These are phyloP conservation scores for Liparis tanakae DNA, from an alignment of 2,797 vertebrate genomes.

Conservation along the genomic window DNA sequence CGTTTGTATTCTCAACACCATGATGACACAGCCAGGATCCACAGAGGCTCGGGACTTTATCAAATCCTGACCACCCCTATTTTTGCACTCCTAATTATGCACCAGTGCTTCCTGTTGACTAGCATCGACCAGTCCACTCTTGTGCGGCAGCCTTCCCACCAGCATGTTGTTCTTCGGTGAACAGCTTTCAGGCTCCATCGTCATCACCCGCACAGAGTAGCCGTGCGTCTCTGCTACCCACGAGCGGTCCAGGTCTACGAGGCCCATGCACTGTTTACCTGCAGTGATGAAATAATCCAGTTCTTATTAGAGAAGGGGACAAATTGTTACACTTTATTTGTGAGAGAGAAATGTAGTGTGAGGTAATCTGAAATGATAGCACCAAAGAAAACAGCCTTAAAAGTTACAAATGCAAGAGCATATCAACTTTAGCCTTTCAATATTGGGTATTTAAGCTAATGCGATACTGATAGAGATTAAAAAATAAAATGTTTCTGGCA, in stretches of 20 bases:
- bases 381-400: background rate
- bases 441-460: background rate
- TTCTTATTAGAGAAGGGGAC: background rate
- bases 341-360: accelerated
- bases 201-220: conserved; percentile 90
- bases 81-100: conserved; percentile 35
- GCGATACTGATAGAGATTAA: too few relatives aligned
- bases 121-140: background rate
- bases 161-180: conserved; percentile 99
- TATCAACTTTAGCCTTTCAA: background rate
- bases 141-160: conserved; percentile 77
- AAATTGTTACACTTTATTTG: background rate
- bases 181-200: conserved; percentile 96
- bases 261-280: conserved; percentile 94
- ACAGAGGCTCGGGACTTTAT: conserved; percentile 19
- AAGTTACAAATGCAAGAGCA: background rate
- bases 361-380: background rate
- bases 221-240: conserved; percentile 89
- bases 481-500: background rate
- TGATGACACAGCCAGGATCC: conserved; percentile 4
- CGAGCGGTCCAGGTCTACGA: conserved; percentile 96
- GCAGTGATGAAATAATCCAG: background rate
- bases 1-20: background rate
- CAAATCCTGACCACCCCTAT: conserved; percentile 22
- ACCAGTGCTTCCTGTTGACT: conserved; percentile 28